A percentile compares a stretch with the other conserved stretches of the same genome.
phyloP scores from a whole-genome alignment of 2,888 invertebrate species.

The Macropis europaea region DNA sequence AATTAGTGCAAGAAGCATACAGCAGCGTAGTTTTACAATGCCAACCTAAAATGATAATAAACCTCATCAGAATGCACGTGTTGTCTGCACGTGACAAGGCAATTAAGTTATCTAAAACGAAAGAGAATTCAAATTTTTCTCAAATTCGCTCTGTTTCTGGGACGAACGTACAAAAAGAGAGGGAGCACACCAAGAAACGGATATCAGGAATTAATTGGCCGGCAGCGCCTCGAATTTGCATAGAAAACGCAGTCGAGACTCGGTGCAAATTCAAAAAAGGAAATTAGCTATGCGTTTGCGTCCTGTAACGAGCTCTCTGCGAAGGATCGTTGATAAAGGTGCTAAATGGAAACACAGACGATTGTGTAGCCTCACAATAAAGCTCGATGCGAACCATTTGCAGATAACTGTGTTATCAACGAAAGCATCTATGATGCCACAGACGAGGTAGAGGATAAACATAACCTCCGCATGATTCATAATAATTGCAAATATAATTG shows the following conservation, averaged over 20 bases:
- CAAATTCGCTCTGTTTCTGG: not conserved
- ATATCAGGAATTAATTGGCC: slow-evolving; percentile 1
- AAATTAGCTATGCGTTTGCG: slow-evolving; percentile 3
- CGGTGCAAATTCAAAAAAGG: slow-evolving; percentile 1
- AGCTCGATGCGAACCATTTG: not conserved
- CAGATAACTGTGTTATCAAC: not conserved
- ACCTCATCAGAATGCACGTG: too few species aligned
- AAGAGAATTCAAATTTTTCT: too few species aligned
- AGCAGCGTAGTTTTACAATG: too few species aligned
- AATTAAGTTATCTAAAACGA: too few species aligned
- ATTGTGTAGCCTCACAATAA: not conserved
- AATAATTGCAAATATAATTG: too few species aligned
- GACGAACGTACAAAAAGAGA: not conserved
- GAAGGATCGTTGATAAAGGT: not conserved
- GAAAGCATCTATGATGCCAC: too few species aligned
- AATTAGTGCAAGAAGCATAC: too few species aligned
- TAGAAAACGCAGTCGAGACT: not conserved
- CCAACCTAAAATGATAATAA: too few species aligned
- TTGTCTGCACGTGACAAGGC: too few species aligned
- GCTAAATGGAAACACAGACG: slow-evolving; percentile 3
- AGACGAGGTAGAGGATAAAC: too few species aligned
- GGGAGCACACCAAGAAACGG: not conserved
- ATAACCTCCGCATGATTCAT: too few species aligned
- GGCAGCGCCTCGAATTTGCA: slow-evolving; percentile 10
- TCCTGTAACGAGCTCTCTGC: slow-evolving; percentile 21